Percentiles rank a stretch among this genome's conserved stretches.
Evolutionary conservation across 2,113 vertebrate genomes (phyloP).

Genomic region (Alaudala cheleensis): DNA sequence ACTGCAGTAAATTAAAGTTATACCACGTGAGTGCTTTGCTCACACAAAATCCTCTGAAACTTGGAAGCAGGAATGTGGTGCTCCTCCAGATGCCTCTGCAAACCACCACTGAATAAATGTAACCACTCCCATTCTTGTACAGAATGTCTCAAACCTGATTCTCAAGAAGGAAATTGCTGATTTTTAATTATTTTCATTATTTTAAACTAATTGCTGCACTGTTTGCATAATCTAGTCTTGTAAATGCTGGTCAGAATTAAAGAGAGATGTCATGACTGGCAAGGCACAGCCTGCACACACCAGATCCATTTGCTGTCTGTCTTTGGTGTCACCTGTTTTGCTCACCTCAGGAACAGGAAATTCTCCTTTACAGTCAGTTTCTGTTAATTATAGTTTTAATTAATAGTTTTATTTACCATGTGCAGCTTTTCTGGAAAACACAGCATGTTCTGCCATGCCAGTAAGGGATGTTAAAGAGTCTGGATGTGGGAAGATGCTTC

Average conservation of each 20-base stretch:
- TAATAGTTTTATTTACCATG: too few species aligned
- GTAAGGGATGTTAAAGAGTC: conserved; percentile 25
- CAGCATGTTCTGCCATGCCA: conserved; percentile 44
- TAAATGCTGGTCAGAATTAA: background rate
- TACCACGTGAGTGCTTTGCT: background rate
- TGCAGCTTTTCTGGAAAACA: background rate
- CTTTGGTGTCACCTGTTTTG: background rate
- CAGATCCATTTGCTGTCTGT: background rate
- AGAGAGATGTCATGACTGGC: background rate
- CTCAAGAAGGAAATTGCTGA: background rate
- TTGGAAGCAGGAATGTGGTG: background rate
- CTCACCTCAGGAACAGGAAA: background rate
- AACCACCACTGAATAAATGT: background rate
- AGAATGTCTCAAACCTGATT: background rate
- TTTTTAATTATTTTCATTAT: background rate
- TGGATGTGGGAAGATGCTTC: conserved; percentile 54
- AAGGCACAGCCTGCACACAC: background rate
- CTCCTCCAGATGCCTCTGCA: conserved; percentile 16
- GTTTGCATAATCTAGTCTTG: background rate
- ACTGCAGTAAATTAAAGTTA: conserved; percentile 62
- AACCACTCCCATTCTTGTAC: background rate
- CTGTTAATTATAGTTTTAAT: too few species aligned
- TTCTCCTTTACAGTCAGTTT: conserved; percentile 1
- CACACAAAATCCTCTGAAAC: conserved; percentile 44
- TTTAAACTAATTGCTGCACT: background rate